Conservation (phyloP, 2,888 invertebrate species). For the Piscicola geometra region DNA sequence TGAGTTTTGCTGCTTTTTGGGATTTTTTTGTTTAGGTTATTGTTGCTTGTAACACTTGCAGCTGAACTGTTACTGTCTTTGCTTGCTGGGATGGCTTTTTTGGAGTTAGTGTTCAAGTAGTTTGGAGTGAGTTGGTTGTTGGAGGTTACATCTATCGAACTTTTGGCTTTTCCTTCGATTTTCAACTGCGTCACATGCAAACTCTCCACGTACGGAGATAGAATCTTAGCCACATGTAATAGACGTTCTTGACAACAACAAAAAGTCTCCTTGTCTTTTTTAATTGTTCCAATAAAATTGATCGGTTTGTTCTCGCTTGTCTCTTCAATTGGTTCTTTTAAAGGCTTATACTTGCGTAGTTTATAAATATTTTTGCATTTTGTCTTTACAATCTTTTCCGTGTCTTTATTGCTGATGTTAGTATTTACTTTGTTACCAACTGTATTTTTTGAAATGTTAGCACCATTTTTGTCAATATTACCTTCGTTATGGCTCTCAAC, state of each 20-base stretch:
- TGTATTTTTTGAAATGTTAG: neutral
- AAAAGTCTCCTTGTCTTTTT: neutral
- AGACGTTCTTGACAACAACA: neutral
- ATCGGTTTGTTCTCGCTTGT: too few species aligned
- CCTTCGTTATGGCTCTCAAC: neutral
- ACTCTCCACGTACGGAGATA: neutral
- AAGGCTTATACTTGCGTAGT: neutral
- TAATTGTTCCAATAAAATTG: too few species aligned
- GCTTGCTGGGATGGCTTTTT: too few species aligned
- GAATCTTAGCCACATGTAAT: neutral
- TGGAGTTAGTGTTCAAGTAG: too few species aligned
- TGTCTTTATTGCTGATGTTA: neutral
- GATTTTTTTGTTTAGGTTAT: neutral
- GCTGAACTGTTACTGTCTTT: neutral
- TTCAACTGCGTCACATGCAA: neutral
- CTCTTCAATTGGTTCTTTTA: too few species aligned
- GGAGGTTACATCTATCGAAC: neutral
- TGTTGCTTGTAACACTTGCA: too few species aligned
- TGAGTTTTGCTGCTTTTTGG: neutral
- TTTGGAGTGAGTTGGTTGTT: neutral
- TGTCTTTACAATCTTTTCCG: neutral
- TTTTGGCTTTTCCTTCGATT: neutral
- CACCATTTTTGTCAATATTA: too few species aligned
- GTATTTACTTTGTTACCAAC: neutral
- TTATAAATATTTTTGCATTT: neutral